Conservation (phyloP, 2,113 vertebrate species). For the Blennius ocellaris region DNA sequence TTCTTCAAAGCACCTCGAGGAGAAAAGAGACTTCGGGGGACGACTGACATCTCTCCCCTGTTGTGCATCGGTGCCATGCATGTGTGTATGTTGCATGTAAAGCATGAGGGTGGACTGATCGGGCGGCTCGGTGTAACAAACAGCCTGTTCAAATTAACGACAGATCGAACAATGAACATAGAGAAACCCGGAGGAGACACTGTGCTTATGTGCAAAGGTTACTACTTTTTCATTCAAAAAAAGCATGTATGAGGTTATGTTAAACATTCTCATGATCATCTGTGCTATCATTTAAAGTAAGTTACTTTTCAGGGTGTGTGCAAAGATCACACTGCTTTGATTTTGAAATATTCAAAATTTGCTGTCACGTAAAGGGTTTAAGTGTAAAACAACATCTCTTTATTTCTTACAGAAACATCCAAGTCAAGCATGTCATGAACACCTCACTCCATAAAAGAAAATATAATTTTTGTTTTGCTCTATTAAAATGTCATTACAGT, state of each 20-base stretch:
- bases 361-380: no score
- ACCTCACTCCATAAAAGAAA: no score
- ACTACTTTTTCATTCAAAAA: constrained; percentile 36
- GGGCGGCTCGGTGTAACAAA: constrained; percentile 59
- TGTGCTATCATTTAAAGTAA: constrained; percentile 14
- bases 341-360: not conserved
- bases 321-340: not conserved
- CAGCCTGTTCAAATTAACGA: constrained; percentile 54
- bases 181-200: constrained; percentile 44
- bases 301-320: not conserved
- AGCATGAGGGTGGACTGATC: constrained; percentile 48
- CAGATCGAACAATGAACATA: constrained; percentile 40
- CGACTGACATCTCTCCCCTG: constrained; percentile 46
- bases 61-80: constrained; percentile 34
- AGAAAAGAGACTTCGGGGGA: constrained; percentile 59
- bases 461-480: no score
- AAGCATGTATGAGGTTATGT: constrained; percentile 30
- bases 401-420: not conserved
- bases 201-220: constrained; percentile 24
- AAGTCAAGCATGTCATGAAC: no score
- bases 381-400: no score
- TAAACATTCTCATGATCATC: not conserved
- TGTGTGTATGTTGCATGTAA: constrained; percentile 33
- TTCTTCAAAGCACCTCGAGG: constrained; percentile 72
- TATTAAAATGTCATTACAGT: no score